phyloP scores from a whole-genome alignment of 1,140 invertebrate species.

The Saxidomus purpurata region DNA sequence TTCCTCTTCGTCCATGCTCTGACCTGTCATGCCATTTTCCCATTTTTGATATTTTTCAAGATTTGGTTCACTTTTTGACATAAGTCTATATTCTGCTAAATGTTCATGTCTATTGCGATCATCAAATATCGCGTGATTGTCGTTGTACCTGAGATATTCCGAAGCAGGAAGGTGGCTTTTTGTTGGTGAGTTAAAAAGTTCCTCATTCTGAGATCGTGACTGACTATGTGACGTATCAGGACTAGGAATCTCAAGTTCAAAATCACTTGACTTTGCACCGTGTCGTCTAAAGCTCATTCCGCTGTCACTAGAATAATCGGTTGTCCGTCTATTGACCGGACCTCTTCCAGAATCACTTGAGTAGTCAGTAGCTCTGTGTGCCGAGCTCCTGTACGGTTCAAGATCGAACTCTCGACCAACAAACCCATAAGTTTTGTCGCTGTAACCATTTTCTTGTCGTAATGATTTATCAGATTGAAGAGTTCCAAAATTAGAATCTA shows the following conservation, averaged over 20 bases:
- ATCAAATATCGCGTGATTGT: conserved; percentile 45
- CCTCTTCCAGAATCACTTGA: conserved; percentile 48
- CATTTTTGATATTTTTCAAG: conserved; percentile 36
- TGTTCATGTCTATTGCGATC: neutral
- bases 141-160: conserved; percentile 39
- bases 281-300: conserved; percentile 51
- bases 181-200: conserved; percentile 47
- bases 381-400: conserved; percentile 37
- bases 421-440: conserved; percentile 47
- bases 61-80: conserved; percentile 40
- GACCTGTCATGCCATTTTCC: neutral
- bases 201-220: conserved; percentile 42
- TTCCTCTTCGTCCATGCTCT: conserved; percentile 31
- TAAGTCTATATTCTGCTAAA: conserved; percentile 14
- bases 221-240: conserved; percentile 45
- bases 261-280: conserved; percentile 38
- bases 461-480: conserved; percentile 19
- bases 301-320: conserved; percentile 54
- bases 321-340: neutral
- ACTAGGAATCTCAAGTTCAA: conserved; percentile 62
- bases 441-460: conserved; percentile 38
- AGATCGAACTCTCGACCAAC: conserved; percentile 39
- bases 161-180: conserved; percentile 30
- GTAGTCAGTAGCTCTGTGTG: conserved; percentile 44
- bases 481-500: conserved; percentile 34